These are phyloP conservation scores for Xylota segnis DNA, from an alignment of 2,888 invertebrate species.

Conservation along the genomic window DNA sequence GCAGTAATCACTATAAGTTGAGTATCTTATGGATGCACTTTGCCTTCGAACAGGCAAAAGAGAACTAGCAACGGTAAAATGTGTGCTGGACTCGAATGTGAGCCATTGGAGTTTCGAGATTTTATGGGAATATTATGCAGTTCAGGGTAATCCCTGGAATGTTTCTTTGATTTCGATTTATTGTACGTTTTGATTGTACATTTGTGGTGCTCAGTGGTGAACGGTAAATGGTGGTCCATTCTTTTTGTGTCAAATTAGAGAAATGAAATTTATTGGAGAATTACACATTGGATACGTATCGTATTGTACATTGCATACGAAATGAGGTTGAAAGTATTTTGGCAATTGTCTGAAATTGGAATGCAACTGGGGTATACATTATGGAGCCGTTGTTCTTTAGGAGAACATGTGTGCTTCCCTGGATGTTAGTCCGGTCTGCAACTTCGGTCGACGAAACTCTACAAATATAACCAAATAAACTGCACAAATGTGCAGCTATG, in stretches of 20 bases:
- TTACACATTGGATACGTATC: background rate
- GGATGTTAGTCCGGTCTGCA: too few relatives aligned
- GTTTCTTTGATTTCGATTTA: slow-evolving; percentile 60
- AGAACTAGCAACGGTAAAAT: slow-evolving; percentile 52
- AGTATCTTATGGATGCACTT: slow-evolving; percentile 56
- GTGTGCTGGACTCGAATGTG: slow-evolving; percentile 30
- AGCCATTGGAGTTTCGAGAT: slow-evolving; percentile 35
- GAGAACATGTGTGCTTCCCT: too few relatives aligned
- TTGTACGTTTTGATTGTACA: slow-evolving; percentile 34
- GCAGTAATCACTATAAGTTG: slow-evolving; percentile 34
- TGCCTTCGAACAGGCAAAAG: slow-evolving; percentile 14
- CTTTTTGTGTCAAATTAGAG: slow-evolving; percentile 43
- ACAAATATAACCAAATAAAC: too few relatives aligned
- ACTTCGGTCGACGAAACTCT: too few relatives aligned
- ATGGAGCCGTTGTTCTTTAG: background rate
- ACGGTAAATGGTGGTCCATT: slow-evolving; percentile 39
- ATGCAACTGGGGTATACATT: background rate
- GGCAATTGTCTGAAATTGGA: background rate
- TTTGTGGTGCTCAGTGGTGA: slow-evolving; percentile 13
- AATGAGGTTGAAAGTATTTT: slow-evolving; percentile 1
- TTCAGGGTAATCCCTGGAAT: slow-evolving; percentile 55
- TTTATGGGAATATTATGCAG: slow-evolving; percentile 70
- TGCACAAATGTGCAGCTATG: too few relatives aligned
- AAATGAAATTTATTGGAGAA: slow-evolving; percentile 10
- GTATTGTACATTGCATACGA: background rate